Evolutionary conservation across 2,797 vertebrate species (phyloP).

Genomic region (Yasuhikotakia modesta): DNA sequence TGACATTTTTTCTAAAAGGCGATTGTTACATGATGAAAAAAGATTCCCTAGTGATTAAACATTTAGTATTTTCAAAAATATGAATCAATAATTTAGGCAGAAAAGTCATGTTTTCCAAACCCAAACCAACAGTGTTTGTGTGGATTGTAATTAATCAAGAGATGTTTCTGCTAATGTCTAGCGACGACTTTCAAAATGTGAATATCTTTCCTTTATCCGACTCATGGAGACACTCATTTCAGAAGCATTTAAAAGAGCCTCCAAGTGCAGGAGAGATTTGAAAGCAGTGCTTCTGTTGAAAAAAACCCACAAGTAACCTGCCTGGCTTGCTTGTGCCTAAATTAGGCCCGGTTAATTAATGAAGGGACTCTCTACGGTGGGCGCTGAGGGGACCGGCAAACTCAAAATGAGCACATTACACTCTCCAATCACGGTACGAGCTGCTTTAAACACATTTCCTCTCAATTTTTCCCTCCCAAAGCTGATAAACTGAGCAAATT

Average conservation of each 20-base stretch:
- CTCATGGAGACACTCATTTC: slow-evolving; percentile 45
- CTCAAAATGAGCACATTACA: slow-evolving; percentile 39
- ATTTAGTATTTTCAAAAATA: slow-evolving; percentile 24
- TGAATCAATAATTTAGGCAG: slow-evolving; percentile 3
- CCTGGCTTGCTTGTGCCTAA: slow-evolving; percentile 57
- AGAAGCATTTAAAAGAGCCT: slow-evolving; percentile 35
- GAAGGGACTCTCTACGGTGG: slow-evolving; percentile 50
- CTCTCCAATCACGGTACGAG: slow-evolving; percentile 44
- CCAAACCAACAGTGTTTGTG: slow-evolving; percentile 9
- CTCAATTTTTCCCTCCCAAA: slow-evolving; percentile 35
- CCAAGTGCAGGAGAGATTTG: slow-evolving; percentile 30
- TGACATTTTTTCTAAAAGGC: slow-evolving; percentile 35
- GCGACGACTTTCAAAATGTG: slow-evolving; percentile 11
- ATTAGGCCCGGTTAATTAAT: slow-evolving; percentile 60
- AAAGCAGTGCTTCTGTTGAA: slow-evolving; percentile 1
- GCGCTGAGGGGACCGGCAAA: slow-evolving; percentile 35
- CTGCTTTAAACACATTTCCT: slow-evolving; percentile 44
- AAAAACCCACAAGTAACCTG: slow-evolving; percentile 55
- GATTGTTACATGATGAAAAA: slow-evolving; percentile 35
- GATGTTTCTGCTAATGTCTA: slow-evolving; percentile 22
- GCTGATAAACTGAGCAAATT: slow-evolving; percentile 61
- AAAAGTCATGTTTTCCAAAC: slow-evolving; percentile 30
- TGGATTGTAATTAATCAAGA: slow-evolving; percentile 6
- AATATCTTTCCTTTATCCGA: slow-evolving; percentile 42
- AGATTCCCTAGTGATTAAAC: slow-evolving; percentile 29